These are phyloP conservation scores for Pachymerium ferrugineum DNA, from an alignment of 2,888 invertebrate species.

Conservation along the genomic window DNA sequence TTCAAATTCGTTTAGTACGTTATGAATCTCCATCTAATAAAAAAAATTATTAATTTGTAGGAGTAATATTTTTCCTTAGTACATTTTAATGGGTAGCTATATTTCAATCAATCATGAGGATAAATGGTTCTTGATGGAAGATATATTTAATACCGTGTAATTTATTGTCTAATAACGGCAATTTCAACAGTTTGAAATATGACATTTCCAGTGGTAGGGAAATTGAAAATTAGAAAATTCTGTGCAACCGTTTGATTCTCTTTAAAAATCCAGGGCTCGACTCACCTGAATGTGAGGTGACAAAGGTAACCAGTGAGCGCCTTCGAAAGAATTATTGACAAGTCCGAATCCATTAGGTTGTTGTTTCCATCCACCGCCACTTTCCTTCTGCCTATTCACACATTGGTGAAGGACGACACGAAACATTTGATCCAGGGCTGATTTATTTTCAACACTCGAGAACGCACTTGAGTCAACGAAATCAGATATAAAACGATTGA, in stretches of 20 bases:
- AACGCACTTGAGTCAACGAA: conserved; percentile 20
- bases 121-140: not conserved
- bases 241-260: too few relatives aligned
- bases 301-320: conserved; percentile 24
- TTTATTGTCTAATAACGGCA: too few relatives aligned
- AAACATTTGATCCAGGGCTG: conserved; percentile 28
- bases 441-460: not conserved
- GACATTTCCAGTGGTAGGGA: too few relatives aligned
- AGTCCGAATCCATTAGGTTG: not conserved
- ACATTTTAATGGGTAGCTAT: not conserved
- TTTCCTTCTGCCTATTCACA: not conserved
- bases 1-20: conserved; percentile 25
- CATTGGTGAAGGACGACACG: not conserved
- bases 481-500: not conserved
- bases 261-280: too few relatives aligned
- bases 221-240: too few relatives aligned
- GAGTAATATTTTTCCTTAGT: too few relatives aligned
- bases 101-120: not conserved
- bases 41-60: not conserved
- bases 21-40: conserved; percentile 25
- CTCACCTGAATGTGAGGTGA: conserved; percentile 6
- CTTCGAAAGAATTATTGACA: conserved; percentile 8
- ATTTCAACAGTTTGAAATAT: too few relatives aligned
- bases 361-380: not conserved
- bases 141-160: not conserved